Conservation (phyloP, 2,888 invertebrate genomes). For the Lycophotia porphyrea region DNA sequence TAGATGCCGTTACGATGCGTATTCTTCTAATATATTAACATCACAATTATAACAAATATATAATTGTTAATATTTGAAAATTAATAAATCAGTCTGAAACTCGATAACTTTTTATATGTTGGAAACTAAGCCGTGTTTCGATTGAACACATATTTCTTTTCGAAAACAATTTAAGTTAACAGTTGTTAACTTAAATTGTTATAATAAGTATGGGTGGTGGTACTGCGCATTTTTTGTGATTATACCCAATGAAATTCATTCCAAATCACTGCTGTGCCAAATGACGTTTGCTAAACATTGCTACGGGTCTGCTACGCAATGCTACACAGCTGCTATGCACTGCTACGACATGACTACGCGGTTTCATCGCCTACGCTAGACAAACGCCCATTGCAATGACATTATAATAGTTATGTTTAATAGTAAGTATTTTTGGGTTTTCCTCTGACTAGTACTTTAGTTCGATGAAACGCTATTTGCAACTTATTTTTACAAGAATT, state of each 20-base stretch:
- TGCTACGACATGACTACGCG: conserved; percentile 9
- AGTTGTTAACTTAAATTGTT: too few relatives aligned
- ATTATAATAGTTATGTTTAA: conserved; percentile 9
- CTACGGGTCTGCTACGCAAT: background rate
- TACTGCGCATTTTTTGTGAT: background rate
- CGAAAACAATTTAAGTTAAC: background rate
- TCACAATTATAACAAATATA: background rate
- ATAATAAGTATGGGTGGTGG: background rate
- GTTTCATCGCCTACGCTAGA: background rate
- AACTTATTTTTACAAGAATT: conserved; percentile 12
- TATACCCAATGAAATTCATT: background rate
- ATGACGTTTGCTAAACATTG: background rate
- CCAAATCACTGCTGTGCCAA: background rate
- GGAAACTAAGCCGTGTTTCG: background rate
- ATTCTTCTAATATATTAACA: background rate
- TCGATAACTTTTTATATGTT: background rate
- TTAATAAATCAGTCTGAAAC: background rate
- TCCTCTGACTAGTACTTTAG: conserved; percentile 5
- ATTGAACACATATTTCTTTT: background rate
- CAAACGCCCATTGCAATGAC: conserved; percentile 13
- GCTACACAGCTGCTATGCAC: background rate
- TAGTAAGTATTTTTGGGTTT: background rate
- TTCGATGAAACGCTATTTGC: conserved; percentile 8
- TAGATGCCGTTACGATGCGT: background rate
- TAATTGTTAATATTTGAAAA: background rate